Percentiles rank a stretch among this genome's conserved stretches.
phyloP scores from a whole-genome alignment of 2,888 invertebrate species.

The Cheilosia soror region DNA sequence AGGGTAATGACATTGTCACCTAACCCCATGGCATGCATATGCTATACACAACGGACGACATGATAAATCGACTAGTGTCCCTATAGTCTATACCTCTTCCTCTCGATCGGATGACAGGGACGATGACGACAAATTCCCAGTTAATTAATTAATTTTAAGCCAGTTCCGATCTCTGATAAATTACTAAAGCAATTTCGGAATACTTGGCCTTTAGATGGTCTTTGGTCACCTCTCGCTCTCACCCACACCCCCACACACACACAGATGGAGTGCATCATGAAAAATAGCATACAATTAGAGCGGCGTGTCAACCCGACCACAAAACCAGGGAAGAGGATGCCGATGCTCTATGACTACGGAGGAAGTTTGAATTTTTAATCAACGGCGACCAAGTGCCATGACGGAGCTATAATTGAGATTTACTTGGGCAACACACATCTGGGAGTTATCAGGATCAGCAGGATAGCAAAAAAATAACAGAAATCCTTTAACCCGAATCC shows the following conservation, averaged over 20 bases:
- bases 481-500: constrained; percentile 30
- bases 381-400: constrained; percentile 60
- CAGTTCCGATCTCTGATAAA: constrained; percentile 65
- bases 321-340: constrained; percentile 18
- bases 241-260: constrained; percentile 5
- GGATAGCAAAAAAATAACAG: constrained; percentile 7
- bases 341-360: constrained; percentile 8
- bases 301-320: constrained; percentile 59
- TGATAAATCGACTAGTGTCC: constrained; percentile 50
- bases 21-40: constrained; percentile 47
- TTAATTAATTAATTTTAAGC: constrained; percentile 71
- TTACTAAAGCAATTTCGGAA: constrained; percentile 62
- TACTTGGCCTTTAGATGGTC: constrained; percentile 51
- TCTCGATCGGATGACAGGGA: constrained; percentile 34
- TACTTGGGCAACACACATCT: constrained; percentile 44
- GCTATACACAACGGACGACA: constrained; percentile 20
- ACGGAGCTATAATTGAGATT: constrained; percentile 60
- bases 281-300: constrained; percentile 66
- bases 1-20: constrained; percentile 67
- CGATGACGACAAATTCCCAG: constrained; percentile 52
- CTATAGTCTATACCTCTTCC: background rate
- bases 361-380: constrained; percentile 66
- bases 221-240: background rate
- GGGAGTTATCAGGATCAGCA: constrained; percentile 33
- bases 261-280: constrained; percentile 30